Percentiles rank a stretch among this genome's conserved stretches.
These are phyloP conservation scores for Campoplex capitator DNA, from an alignment of 2,888 invertebrate species.

Conservation along the genomic window DNA sequence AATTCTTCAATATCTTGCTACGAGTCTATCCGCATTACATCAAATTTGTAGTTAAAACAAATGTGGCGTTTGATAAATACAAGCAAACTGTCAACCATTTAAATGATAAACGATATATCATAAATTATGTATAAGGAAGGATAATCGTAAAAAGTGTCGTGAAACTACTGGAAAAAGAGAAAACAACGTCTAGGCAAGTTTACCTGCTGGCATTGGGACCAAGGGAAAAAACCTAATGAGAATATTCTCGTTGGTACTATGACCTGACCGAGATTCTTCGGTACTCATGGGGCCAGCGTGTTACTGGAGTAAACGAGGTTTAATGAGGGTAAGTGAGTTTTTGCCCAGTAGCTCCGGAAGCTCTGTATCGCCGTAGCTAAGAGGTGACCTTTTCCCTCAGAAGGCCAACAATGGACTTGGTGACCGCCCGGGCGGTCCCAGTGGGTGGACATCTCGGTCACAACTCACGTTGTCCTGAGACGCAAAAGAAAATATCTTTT, in stretches of 20 bases:
- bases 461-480: conserved; percentile 72
- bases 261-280: conserved; percentile 43
- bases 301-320: conserved; percentile 66
- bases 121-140: conserved; percentile 34
- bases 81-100: conserved; percentile 23
- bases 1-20: conserved; percentile 43
- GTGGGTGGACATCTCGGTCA: conserved; percentile 79
- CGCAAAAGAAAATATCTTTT: conserved; percentile 75
- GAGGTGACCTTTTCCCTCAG: conserved; percentile 73
- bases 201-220: conserved; percentile 18
- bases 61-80: conserved; percentile 54
- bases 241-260: conserved; percentile 46
- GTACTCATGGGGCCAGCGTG: conserved; percentile 53
- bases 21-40: conserved; percentile 18
- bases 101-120: conserved; percentile 34
- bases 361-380: conserved; percentile 39
- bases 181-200: background rate
- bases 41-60: conserved; percentile 47
- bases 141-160: conserved; percentile 15
- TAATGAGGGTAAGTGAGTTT: conserved; percentile 62
- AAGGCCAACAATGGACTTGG: conserved; percentile 77
- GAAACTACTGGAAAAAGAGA: conserved; percentile 21
- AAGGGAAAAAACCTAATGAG: conserved; percentile 45
- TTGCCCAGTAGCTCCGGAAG: conserved; percentile 57
- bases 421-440: conserved; percentile 79